These are phyloP conservation scores for Anguilla pacifica DNA, from an alignment of 2,797 vertebrate species.

Conservation along the genomic window DNA sequence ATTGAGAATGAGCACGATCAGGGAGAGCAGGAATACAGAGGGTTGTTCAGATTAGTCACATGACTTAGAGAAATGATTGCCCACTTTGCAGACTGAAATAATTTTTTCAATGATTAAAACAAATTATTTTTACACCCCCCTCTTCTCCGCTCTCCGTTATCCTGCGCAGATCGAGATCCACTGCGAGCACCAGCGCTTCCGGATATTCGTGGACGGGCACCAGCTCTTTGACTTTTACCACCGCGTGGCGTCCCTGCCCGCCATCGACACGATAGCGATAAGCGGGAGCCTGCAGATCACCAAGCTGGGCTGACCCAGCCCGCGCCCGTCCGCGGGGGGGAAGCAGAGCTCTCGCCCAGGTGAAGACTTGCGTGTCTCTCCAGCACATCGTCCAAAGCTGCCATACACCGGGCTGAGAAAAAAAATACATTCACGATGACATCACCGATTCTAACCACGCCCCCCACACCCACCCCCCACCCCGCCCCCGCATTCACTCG, in stretches of 20 bases:
- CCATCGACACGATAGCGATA: slow-evolving; percentile 89
- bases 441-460: not conserved
- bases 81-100: not conserved
- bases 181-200: slow-evolving; percentile 86
- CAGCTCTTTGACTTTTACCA: slow-evolving; percentile 92
- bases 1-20: not conserved
- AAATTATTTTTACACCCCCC: not conserved
- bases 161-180: slow-evolving; percentile 83
- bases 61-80: not conserved
- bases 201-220: slow-evolving; percentile 88
- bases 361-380: slow-evolving; percentile 52
- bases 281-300: slow-evolving; percentile 86
- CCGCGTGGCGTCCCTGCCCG: slow-evolving; percentile 74
- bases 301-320: slow-evolving; percentile 83
- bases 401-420: slow-evolving; percentile 45
- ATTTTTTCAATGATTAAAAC: not conserved
- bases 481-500: not conserved
- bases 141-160: not conserved
- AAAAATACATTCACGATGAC: slow-evolving; percentile 21
- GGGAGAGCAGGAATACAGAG: not conserved
- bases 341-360: slow-evolving; percentile 33
- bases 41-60: not conserved
- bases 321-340: not conserved
- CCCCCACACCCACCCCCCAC: not conserved
- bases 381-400: slow-evolving; percentile 39